A percentile compares a stretch with the other conserved stretches of the same genome.
phyloP scores from a whole-genome alignment of 2,113 vertebrate species.

The Ailuropoda melanoleuca region DNA sequence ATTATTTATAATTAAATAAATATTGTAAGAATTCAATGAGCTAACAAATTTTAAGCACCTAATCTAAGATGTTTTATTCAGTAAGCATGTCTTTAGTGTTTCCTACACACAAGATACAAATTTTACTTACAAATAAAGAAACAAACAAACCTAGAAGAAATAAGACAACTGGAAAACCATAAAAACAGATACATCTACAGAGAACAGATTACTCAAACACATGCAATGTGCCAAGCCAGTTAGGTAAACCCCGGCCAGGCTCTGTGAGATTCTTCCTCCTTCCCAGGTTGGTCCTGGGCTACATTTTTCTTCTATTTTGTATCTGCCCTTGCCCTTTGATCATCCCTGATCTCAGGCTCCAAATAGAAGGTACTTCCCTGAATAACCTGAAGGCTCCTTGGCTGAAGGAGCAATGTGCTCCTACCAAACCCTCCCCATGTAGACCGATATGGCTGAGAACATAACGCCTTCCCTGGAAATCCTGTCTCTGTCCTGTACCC shows the following conservation, averaged over 20 bases:
- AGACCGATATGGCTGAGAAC: no score
- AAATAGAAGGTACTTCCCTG: not conserved
- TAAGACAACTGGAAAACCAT: not conserved
- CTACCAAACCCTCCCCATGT: not conserved
- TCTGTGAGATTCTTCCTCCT: not conserved
- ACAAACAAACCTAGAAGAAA: not conserved
- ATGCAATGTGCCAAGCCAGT: no score
- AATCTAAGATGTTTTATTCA: not conserved
- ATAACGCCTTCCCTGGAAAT: not conserved
- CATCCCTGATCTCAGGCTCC: not conserved
- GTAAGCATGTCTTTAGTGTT: not conserved
- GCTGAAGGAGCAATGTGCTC: not conserved
- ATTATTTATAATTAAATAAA: not conserved
- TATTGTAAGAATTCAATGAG: not conserved
- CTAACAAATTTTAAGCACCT: not conserved
- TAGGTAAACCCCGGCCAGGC: not conserved
- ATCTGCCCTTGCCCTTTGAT: not conserved
- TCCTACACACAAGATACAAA: not conserved
- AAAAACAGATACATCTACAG: not conserved
- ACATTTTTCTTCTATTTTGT: not conserved
- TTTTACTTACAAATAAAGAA: slow-evolving; percentile 23
- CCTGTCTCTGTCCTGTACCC: not conserved
- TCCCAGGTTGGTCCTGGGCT: not conserved
- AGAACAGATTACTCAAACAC: not conserved
- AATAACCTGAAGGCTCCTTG: not conserved